Evolutionary conservation across 2,888 invertebrate species (phyloP), one percentile per base, ranked within the genome.

Genomic region (Artemia sinica): DNA sequence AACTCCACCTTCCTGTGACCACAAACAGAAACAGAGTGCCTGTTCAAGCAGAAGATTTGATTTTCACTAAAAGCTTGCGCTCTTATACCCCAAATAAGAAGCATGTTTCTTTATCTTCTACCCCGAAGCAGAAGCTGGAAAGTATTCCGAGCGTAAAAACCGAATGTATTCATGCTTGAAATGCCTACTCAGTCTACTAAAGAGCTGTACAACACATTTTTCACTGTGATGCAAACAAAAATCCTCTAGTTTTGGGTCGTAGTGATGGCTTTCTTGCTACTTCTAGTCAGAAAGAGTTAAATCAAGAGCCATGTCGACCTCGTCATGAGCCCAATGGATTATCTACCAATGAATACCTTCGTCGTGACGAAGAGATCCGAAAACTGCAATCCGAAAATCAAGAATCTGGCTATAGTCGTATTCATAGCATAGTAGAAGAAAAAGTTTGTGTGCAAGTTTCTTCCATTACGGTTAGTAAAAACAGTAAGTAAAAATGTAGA

Each of bases 301-400:
- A 58, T 58, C 9, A 10, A 28, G 63, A 58, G 14, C 14, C n/a
- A 2, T n/a, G 10, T n/a, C 14, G 11, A 10, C 63, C n/a, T 28
- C n/a, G 11, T 18, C 14, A 10, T 10, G 63, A 18, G 28, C 9
- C 63, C 63, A 41, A 41, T 41, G 41, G 41, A 41, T 41, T 41
- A 41, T 41, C 41, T 41, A 41, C 41, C 41, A 41, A 41, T 41
- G 63, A 58, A 18, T 58, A 18, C 63, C 63, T n/a, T 8, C 63
- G 63, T 28, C n/a, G 63, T 18, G 63, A 58, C 10, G 63, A 58
- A 28, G 63, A 58, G 63, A 58, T 58, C 63, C n/a, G 63, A 58
- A n/a, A 28, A 58, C 11, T 58, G n/a, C 63, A 58, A 28, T n/a
- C 28, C 63, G 63, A 58, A 28, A 58, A 58, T 58, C 63, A 28